Conservation (phyloP, 2,113 vertebrate species). For the Butorides virescens region DNA sequence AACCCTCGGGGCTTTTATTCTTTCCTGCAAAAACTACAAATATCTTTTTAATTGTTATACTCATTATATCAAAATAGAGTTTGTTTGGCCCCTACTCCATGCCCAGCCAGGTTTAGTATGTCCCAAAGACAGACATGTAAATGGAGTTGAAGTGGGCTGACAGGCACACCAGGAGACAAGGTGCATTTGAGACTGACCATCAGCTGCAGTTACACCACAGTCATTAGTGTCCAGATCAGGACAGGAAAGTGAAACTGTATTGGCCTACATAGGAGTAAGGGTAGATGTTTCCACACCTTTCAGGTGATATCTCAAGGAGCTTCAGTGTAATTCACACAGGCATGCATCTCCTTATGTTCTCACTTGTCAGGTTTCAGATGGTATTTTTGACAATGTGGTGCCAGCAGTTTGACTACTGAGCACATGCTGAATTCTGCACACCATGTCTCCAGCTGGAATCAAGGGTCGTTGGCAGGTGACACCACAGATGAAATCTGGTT, state of each 20-base stretch:
- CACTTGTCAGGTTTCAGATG: conserved; percentile 41
- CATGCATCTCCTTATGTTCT: background rate
- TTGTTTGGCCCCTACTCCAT: background rate
- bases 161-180: background rate
- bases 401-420: conserved; percentile 28
- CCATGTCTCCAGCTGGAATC: conserved; percentile 34
- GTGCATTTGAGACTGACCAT: background rate
- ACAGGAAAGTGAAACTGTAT: background rate
- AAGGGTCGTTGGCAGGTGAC: conserved; percentile 50
- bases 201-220: background rate
- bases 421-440: conserved; percentile 18
- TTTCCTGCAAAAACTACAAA: background rate
- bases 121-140: background rate
- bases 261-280: background rate
- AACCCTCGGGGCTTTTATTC: background rate
- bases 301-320: background rate
- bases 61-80: background rate
- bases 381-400: conserved; percentile 9
- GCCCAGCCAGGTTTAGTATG: background rate
- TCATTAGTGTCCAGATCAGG: background rate
- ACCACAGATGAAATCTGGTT: conserved; percentile 46
- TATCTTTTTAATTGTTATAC: background rate
- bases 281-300: background rate
- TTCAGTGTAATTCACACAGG: background rate
- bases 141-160: background rate